Conservation (phyloP, 2,113 vertebrate species). For the Thamnaconus septentrionalis region DNA sequence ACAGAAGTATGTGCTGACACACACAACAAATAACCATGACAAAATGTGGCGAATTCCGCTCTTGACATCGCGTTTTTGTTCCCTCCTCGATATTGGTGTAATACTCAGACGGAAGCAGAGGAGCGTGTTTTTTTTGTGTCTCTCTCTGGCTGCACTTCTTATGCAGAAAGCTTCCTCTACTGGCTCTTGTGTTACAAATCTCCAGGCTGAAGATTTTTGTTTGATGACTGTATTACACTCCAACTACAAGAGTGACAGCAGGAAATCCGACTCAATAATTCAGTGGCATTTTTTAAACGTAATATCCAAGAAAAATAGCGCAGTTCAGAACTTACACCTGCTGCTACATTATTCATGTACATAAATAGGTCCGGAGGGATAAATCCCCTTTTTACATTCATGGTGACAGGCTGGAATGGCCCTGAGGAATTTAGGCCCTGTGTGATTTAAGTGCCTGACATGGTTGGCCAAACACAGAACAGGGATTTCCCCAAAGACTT, state of each 20-base stretch:
- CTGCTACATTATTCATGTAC: slow-evolving; percentile 59
- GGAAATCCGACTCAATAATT: slow-evolving; percentile 47
- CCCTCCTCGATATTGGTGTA: slow-evolving; percentile 36
- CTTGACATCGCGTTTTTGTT: slow-evolving; percentile 27
- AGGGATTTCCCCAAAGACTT: slow-evolving; percentile 59
- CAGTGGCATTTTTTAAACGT: slow-evolving; percentile 1
- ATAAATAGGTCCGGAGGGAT: slow-evolving; percentile 45
- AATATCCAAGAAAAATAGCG: not conserved
- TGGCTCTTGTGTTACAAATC: slow-evolving; percentile 27
- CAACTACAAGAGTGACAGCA: slow-evolving; percentile 12
- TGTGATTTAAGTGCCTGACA: slow-evolving; percentile 64
- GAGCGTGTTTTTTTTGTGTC: slow-evolving; percentile 17
- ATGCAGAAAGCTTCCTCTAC: slow-evolving; percentile 29
- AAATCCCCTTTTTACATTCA: slow-evolving; percentile 57
- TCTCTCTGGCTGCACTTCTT: not conserved
- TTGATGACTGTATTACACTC: slow-evolving; percentile 20
- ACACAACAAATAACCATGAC: slow-evolving; percentile 47
- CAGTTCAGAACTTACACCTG: slow-evolving; percentile 34
- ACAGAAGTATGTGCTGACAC: slow-evolving; percentile 56
- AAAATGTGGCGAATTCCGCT: slow-evolving; percentile 41
- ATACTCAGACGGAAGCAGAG: slow-evolving; percentile 27
- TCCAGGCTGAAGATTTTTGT: not conserved
- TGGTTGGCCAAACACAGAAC: slow-evolving; percentile 59
- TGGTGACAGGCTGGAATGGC: slow-evolving; percentile 42
- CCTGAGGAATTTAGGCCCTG: slow-evolving; percentile 40